Evolutionary conservation across 2,888 invertebrate genomes (phyloP), one percentile per base, ranked within the genome.

Genomic region (Salticus scenicus): DNA sequence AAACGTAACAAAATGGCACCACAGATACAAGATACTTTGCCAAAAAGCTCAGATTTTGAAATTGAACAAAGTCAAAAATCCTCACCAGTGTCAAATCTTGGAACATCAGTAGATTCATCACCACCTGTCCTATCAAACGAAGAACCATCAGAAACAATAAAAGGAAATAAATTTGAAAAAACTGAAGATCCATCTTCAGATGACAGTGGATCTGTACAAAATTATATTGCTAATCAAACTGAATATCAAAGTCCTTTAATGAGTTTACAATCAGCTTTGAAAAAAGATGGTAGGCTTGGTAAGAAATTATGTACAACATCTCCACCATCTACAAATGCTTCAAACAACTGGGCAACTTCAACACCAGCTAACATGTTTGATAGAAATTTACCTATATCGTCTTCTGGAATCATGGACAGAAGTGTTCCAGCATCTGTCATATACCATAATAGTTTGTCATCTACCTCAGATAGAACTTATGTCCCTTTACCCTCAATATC

Each of bases 251-350:
- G 57, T 12, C 87, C 72, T 64, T 66, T 84, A 33, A 72, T 63
- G 1, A 75, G 79, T 30, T 63, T 87, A 17, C 72, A 87, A 27
- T 63, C 64, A 57, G 75, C 76, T 27, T 33, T 84, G 27, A 83
- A 67, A 63, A 79, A 84, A 47, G 66, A 76, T 27, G 83, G 79
- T 1, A 67, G 33, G 67, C 20, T 73, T 14, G 73, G 73, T 24
- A 70, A 63, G 42, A 83, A 70, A 28, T 33, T 83, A 10, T 31
- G 31, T n/a, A n/a, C 10, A 7, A 7, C 37, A 37, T 7, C 7
- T 10, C 37, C 37, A 7, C 37, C 37, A 7, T 10, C 4, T 7
- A 37, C 37, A 7, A 4, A 37, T 10, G 37, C 37, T 37, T 7
- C 37, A 37, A 37, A 37, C 37, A 37, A 37, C 10, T 37, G 37